Evolutionary conservation across 2,113 vertebrate species (phyloP), one percentile per base, ranked within the genome.

Genomic region (Silurus meridionalis): DNA sequence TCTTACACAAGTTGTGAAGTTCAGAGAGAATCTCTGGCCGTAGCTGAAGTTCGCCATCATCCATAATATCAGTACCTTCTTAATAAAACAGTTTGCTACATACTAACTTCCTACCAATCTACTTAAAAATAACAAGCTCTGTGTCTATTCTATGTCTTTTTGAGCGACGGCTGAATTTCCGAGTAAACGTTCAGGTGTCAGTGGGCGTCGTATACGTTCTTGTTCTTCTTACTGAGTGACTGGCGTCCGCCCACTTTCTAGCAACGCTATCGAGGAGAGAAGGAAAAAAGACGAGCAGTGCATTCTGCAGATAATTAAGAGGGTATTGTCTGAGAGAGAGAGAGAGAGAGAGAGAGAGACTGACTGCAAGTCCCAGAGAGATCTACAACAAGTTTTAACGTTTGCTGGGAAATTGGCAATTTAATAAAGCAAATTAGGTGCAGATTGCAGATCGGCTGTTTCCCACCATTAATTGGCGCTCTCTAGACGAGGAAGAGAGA

Each of bases 271-370:
- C 74, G 15, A 17, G 53, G 14, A 37, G 10, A 9, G 23, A 6
- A 63, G 10, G 50, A 95, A 96, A 95, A 95, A 91, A 94, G 89
- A 88, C 93, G 87, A 92, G 88, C 92, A 89, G 91, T 94, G 90
- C 91, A 94, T 96, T 80, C 94, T 93, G 89, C 94, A 95, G 89
- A 90, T 88, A 95, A 88, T 95, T 95, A 94, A 92, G 93, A 91
- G 86, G 84, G 91, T 95, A 85, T 87, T 89, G 87, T 75, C 87
- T 88, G 91, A 94, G 92, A 93, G 94, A 94, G 87, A 89, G 90
- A 71, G 67, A 71, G 28, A 71, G 71, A 69, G 72, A 37, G 37
- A 37, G 37, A 37, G 67, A 71, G 28, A 71, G 71, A 69, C 21
- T 23, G 21, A 85, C 90, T 88, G 82, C 80, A 69, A 88, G 88